Conservation (phyloP, 1,140 invertebrate species). For the Scaptodrosophila lebanonensis region DNA sequence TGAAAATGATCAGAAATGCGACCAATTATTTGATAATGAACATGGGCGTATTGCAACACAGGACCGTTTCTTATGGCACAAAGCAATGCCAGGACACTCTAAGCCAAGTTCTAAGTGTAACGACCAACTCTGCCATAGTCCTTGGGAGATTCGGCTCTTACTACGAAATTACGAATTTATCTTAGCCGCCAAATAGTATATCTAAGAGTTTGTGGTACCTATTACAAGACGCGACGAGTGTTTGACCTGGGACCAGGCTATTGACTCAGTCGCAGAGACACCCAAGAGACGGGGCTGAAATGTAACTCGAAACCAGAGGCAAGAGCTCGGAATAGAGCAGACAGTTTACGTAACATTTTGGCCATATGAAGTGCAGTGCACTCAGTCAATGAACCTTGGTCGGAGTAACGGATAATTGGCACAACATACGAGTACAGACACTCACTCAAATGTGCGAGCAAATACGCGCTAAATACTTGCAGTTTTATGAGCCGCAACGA, state of each 20-base stretch:
- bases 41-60: no score
- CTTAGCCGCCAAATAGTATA: no score
- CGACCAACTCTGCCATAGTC: no score
- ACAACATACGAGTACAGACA: constrained; percentile 14
- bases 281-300: constrained; percentile 11
- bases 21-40: constrained; percentile 49
- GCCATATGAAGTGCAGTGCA: constrained; percentile 19
- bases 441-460: constrained; percentile 2
- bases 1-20: constrained; percentile 61
- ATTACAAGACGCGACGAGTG: neutral
- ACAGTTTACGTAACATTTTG: constrained; percentile 57
- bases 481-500: constrained; percentile 54
- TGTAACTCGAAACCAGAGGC: constrained; percentile 24
- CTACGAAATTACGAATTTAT: no score
- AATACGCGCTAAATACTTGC: constrained; percentile 58
- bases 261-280: neutral
- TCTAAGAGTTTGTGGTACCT: no score
- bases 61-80: no score
- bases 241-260: constrained; percentile 11
- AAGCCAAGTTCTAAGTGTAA: no score
- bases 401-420: constrained; percentile 5
- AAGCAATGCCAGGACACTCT: no score
- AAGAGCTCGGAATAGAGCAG: constrained; percentile 28
- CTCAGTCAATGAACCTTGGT: constrained; percentile 52
- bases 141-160: no score